Conservation (phyloP, 1,140 invertebrate species). For the Heliconius nattereri region DNA sequence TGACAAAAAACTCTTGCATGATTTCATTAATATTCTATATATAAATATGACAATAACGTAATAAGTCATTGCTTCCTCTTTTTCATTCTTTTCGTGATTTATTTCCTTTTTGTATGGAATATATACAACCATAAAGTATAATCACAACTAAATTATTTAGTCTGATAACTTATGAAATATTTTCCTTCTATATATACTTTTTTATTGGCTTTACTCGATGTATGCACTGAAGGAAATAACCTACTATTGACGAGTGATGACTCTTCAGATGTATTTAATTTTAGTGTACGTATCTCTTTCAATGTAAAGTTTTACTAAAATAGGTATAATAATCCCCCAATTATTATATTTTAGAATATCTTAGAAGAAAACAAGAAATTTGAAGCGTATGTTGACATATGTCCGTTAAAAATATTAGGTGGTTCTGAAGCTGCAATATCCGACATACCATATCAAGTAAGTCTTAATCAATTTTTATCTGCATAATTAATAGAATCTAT, state of each 20-base stretch:
- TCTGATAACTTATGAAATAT: slow-evolving; percentile 20
- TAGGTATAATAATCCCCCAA: background rate
- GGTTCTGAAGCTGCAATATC: slow-evolving; percentile 30
- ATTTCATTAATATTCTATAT: background rate
- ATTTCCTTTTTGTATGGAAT: background rate
- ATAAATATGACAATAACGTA: background rate
- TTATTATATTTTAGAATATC: slow-evolving; percentile 33
- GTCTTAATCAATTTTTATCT: background rate
- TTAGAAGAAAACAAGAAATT: slow-evolving; percentile 41
- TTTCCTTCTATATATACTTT: background rate
- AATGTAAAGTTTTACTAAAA: background rate
- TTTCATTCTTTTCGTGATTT: background rate
- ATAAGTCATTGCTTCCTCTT: background rate
- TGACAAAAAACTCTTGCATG: background rate
- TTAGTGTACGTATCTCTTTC: slow-evolving; percentile 29
- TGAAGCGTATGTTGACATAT: slow-evolving; percentile 30
- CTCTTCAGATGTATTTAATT: slow-evolving; percentile 31
- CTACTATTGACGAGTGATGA: slow-evolving; percentile 17
- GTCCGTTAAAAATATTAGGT: slow-evolving; percentile 45
- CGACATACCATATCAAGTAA: slow-evolving; percentile 47
- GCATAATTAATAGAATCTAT: background rate
- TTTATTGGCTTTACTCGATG: background rate
- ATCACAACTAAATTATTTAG: background rate
- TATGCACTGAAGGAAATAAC: background rate
- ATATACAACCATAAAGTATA: background rate